A percentile compares a stretch with the other conserved stretches of the same genome.
Conservation (phyloP, 2,888 invertebrate genomes). For the Sminthurinus aureus region DNA sequence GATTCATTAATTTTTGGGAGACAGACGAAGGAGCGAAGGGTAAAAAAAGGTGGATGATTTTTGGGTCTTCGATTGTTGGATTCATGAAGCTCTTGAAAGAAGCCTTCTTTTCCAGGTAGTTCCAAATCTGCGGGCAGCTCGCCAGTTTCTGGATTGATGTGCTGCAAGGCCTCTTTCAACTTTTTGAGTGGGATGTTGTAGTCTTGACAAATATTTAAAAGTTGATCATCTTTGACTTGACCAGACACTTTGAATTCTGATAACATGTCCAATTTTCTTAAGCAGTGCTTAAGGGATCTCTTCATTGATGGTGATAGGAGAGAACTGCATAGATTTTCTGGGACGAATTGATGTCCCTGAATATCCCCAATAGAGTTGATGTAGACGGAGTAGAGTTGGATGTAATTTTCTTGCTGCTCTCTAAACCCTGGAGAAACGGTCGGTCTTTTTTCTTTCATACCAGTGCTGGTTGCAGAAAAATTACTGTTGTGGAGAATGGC, state of each 20-base stretch:
- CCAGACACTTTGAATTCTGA: neutral
- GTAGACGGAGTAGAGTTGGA: neutral
- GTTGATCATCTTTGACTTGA: neutral
- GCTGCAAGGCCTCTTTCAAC: neutral
- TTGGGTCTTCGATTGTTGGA: neutral
- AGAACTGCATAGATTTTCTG: neutral
- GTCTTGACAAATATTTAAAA: neutral
- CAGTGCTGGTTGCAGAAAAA: no score
- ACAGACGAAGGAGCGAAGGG: neutral
- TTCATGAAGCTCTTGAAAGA: neutral
- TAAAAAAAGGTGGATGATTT: neutral
- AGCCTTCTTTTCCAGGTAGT: neutral
- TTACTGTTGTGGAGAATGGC: no score
- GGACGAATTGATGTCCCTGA: neutral
- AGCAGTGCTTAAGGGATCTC: neutral
- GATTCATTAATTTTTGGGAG: neutral
- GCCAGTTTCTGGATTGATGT: neutral
- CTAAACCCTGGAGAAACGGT: neutral
- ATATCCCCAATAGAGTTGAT: slow-evolving; percentile 5
- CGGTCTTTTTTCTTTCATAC: no score
- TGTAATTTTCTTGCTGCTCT: slow-evolving; percentile 1
- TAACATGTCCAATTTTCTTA: neutral
- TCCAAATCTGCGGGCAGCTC: neutral
- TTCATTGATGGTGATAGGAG: neutral
- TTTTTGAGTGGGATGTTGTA: neutral